A percentile compares a stretch with the other conserved stretches of the same genome.
phyloP scores from a whole-genome alignment of 2,888 invertebrate species.

The Aromia moschata region DNA sequence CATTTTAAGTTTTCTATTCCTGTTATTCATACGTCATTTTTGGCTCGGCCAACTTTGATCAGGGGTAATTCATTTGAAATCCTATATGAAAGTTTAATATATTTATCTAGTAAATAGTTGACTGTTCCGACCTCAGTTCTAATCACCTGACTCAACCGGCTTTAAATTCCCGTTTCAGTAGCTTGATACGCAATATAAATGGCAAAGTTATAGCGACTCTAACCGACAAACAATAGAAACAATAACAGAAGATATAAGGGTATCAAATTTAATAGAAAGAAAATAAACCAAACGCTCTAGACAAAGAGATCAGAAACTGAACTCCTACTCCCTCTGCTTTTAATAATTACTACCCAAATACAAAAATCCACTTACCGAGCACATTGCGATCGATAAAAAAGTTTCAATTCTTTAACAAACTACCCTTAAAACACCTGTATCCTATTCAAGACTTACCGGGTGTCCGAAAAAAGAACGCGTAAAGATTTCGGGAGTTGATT shows the following conservation, averaged over 20 bases:
- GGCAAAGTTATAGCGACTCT: conserved; percentile 8
- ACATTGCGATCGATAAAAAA: too few species aligned
- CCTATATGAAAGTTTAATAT: too few species aligned
- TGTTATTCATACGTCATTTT: too few species aligned
- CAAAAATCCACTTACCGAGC: background rate
- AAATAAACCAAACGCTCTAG: background rate
- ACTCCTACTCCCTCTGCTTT: background rate
- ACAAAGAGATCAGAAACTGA: background rate
- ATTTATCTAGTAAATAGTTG: background rate
- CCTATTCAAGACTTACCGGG: too few species aligned
- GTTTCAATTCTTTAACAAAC: too few species aligned
- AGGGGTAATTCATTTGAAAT: too few species aligned
- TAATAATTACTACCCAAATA: background rate
- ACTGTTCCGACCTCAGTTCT: background rate
- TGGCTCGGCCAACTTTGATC: too few species aligned
- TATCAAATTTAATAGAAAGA: conserved; percentile 11
- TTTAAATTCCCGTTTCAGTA: conserved; percentile 12
- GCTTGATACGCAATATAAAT: conserved; percentile 16
- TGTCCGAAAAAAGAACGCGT: too few species aligned
- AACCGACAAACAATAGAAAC: conserved; percentile 15
- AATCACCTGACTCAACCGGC: conserved; percentile 9
- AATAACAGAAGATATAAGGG: conserved; percentile 8
- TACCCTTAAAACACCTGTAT: too few species aligned
- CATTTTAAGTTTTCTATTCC: too few species aligned
- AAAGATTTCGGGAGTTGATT: too few species aligned